phyloP scores from a whole-genome alignment of 2,888 invertebrate genomes.

The Epinotia bilunana region DNA sequence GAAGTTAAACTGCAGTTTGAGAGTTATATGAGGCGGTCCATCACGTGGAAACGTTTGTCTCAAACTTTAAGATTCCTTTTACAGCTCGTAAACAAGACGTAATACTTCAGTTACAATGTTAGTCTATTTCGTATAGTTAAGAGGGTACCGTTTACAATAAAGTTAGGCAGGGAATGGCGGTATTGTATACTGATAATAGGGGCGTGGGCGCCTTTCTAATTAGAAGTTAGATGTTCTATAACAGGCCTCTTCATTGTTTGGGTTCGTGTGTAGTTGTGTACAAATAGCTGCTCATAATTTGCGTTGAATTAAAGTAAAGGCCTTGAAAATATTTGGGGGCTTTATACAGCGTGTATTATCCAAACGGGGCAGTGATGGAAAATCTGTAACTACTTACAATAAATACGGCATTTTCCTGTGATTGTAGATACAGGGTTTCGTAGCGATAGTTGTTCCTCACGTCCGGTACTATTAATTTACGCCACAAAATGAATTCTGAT shows the following conservation, averaged over 20 bases:
- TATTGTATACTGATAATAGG: conserved; percentile 41
- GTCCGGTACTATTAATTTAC: no score
- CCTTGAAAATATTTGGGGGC: neutral
- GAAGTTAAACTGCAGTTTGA: conserved; percentile 35
- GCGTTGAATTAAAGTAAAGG: neutral
- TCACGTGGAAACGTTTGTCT: conserved; percentile 44
- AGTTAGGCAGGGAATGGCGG: conserved; percentile 37
- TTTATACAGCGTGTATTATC: neutral
- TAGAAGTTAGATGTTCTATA: conserved; percentile 42
- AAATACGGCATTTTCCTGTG: no score
- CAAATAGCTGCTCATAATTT: neutral
- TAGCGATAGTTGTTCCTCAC: no score
- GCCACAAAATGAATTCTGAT: no score
- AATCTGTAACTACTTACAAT: no score
- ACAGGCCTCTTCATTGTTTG: conserved; percentile 39
- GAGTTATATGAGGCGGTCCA: conserved; percentile 40
- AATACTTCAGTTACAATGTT: conserved; percentile 56
- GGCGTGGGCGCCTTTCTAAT: conserved; percentile 40
- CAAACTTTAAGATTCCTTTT: conserved; percentile 60
- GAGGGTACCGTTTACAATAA: conserved; percentile 50
- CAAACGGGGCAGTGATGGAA: no score
- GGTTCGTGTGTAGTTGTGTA: conserved; percentile 17
- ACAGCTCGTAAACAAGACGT: conserved; percentile 61
- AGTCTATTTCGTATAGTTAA: conserved; percentile 57
- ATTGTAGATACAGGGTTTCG: no score